phyloP scores from a whole-genome alignment of 92 coral and sea anemone genomes.

The Phenganax marumi region DNA sequence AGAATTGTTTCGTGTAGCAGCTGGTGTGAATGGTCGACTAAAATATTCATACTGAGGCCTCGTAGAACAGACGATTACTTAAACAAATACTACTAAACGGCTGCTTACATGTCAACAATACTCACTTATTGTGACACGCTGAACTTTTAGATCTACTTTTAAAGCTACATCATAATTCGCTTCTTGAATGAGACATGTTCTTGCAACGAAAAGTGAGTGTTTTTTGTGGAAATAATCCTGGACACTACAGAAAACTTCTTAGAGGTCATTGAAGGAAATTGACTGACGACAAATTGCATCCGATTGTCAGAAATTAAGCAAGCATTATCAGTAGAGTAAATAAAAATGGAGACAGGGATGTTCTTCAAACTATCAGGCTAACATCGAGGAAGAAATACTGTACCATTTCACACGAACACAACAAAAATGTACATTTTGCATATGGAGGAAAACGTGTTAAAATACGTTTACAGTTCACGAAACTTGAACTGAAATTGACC shows the following conservation, averaged over 20 bases:
- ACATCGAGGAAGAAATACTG: no score
- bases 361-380: neutral
- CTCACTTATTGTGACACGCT: constrained; percentile 22
- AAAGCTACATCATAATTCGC: no score
- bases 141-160: constrained; percentile 24
- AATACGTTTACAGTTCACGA: neutral
- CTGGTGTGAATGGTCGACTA: constrained; percentile 6
- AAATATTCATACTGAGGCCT: constrained; percentile 5
- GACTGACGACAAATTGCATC: constrained; percentile 33
- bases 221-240: no score
- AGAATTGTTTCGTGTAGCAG: neutral
- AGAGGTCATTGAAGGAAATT: constrained; percentile 12
- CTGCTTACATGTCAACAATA: constrained; percentile 23
- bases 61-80: constrained; percentile 34
- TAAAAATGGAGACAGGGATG: constrained; percentile 2
- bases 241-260: no score
- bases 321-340: constrained; percentile 25
- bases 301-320: constrained; percentile 17
- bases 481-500: neutral
- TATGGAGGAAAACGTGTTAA: no score
- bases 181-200: no score
- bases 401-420: no score
- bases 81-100: constrained; percentile 36
- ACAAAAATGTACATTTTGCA: no score
- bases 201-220: no score